phyloP scores from a whole-genome alignment of 2,113 vertebrate species.

The Setophaga kirtlandii region DNA sequence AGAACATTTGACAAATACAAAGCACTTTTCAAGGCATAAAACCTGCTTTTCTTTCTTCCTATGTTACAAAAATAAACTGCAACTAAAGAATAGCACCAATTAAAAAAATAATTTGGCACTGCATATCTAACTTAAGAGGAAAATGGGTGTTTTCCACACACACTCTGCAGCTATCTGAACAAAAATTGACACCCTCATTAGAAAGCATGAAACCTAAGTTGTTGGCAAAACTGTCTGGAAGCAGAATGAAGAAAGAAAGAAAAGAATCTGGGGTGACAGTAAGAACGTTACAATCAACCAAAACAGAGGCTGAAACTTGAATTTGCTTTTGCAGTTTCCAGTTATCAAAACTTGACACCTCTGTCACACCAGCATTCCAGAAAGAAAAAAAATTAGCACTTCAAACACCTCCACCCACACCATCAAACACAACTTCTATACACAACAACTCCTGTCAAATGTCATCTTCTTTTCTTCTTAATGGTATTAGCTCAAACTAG shows the following conservation, averaged over 20 bases:
- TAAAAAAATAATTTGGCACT: not conserved
- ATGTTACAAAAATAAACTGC: not conserved
- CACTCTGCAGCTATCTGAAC: not conserved
- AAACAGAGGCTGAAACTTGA: not conserved
- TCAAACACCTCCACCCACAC: slow-evolving; percentile 52
- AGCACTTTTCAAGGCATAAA: not conserved
- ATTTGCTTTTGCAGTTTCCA: not conserved
- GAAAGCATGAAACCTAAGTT: not conserved
- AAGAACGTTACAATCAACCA: slow-evolving; percentile 3
- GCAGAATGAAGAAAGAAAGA: slow-evolving; percentile 4
- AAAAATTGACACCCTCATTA: not conserved
- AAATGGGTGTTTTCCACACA: not conserved
- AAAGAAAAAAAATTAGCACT: slow-evolving; percentile 20
- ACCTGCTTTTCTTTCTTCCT: not conserved
- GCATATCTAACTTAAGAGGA: not conserved
- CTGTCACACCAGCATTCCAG: not conserved
- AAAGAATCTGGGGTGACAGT: not conserved
- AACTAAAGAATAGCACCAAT: not conserved
- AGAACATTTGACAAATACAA: slow-evolving; percentile 14
- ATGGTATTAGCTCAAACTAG: not conserved
- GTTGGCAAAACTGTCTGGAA: slow-evolving; percentile 4
- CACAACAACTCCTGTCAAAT: not conserved
- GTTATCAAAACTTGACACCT: slow-evolving; percentile 35
- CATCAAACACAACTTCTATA: not conserved
- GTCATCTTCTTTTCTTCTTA: not conserved